Evolutionary conservation across 2,888 invertebrate species (phyloP).

Genomic region (Drosophila mettleri): DNA sequence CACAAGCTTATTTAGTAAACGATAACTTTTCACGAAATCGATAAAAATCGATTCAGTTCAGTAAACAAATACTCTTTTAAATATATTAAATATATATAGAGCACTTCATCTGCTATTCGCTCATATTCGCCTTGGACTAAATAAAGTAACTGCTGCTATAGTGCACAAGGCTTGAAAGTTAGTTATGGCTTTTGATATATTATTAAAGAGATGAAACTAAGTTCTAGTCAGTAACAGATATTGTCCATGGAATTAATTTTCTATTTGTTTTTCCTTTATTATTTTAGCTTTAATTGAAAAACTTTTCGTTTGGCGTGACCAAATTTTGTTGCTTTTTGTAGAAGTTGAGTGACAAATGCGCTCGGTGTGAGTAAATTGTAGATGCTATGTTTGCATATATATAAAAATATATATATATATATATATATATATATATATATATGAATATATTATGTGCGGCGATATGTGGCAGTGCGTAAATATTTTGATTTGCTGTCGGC

Average conservation of each 20-base stretch:
- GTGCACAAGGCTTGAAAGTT: not conserved
- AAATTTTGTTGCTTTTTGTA: slow-evolving; percentile 45
- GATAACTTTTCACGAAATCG: too few species aligned
- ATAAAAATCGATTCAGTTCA: too few species aligned
- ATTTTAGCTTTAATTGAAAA: slow-evolving; percentile 65
- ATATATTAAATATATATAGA: too few species aligned
- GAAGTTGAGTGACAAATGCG: slow-evolving; percentile 24
- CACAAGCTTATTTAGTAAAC: too few species aligned
- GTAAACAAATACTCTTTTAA: too few species aligned
- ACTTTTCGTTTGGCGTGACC: slow-evolving; percentile 42
- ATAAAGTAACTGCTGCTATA: too few species aligned
- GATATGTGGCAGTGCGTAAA: not conserved
- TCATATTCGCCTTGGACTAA: not conserved
- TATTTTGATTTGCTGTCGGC: slow-evolving; percentile 25
- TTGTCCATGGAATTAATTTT: slow-evolving; percentile 37
- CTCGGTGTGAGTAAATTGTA: too few species aligned
- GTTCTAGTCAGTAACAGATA: slow-evolving; percentile 44
- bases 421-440: not conserved
- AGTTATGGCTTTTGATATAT: not conserved
- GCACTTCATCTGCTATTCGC: not conserved
- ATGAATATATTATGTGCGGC: not conserved
- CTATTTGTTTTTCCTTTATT: slow-evolving; percentile 8
- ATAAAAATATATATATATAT: too few species aligned
- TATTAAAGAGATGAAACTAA: slow-evolving; percentile 21
- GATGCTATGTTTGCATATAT: too few species aligned